Conservation (phyloP, 2,113 vertebrate genomes). For the Bos taurus region ARS-UCD2.0 NC_037350.1:42162501-42163000, state of each 20-base stretch:
- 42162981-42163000: no score
- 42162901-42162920: no score
- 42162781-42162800: rapidly evolving
- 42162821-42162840: no score
- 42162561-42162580: neutral
- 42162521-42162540: neutral
- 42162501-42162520: neutral
- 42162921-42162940: no score
- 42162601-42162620: neutral
- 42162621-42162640: neutral
- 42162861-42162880: no score
- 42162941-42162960: no score
- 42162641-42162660: slow-evolving; percentile 5
- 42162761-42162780: no score
- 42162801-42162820: no score
- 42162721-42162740: neutral
- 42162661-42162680: neutral
- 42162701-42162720: slow-evolving; percentile 5
- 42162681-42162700: neutral
- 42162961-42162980: no score
- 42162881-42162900: no score
- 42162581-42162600: neutral
- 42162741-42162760: no score
- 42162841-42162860: no score
- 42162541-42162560: neutral